phyloP scores from a whole-genome alignment of 1,140 invertebrate genomes.

The Microplitis mediator region DNA sequence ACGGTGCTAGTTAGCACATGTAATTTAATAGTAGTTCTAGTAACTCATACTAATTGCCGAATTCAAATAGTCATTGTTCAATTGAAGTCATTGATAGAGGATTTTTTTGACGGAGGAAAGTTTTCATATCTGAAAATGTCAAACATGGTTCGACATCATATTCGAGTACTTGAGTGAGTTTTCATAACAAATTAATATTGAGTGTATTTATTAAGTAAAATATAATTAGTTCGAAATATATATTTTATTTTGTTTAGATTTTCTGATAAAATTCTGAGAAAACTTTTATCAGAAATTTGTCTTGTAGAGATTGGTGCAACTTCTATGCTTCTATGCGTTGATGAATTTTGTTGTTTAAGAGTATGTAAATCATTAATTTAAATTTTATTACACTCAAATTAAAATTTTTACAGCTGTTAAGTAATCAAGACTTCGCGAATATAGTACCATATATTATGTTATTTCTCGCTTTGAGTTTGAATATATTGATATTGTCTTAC shows the following conservation, averaged over 20 bases:
- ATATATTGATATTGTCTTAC: slow-evolving; percentile 30
- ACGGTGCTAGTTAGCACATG: slow-evolving; percentile 29
- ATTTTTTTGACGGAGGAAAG: background rate
- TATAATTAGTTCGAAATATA: too few relatives aligned
- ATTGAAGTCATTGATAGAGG: slow-evolving; percentile 19
- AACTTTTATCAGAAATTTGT: slow-evolving; percentile 21
- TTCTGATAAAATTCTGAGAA: background rate
- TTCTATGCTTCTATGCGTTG: slow-evolving; percentile 33
- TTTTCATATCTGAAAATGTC: background rate
- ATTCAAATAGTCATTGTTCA: slow-evolving; percentile 20
- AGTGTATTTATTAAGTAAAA: too few relatives aligned
- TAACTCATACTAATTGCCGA: slow-evolving; percentile 31
- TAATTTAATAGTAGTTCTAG: slow-evolving; percentile 28
- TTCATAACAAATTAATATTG: background rate
- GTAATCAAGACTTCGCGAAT: background rate
- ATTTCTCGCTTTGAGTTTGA: slow-evolving; percentile 16
- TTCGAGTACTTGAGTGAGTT: slow-evolving; percentile 5
- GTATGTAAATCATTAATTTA: slow-evolving; percentile 5
- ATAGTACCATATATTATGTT: background rate
- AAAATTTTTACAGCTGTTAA: slow-evolving; percentile 6
- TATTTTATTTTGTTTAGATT: background rate
- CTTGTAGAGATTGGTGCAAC: slow-evolving; percentile 38
- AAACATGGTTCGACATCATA: slow-evolving; percentile 5
- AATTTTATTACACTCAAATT: background rate
- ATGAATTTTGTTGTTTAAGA: slow-evolving; percentile 31